phyloP scores from a whole-genome alignment of 1,140 invertebrate genomes.

The Diachasmimorpha longicaudata region DNA sequence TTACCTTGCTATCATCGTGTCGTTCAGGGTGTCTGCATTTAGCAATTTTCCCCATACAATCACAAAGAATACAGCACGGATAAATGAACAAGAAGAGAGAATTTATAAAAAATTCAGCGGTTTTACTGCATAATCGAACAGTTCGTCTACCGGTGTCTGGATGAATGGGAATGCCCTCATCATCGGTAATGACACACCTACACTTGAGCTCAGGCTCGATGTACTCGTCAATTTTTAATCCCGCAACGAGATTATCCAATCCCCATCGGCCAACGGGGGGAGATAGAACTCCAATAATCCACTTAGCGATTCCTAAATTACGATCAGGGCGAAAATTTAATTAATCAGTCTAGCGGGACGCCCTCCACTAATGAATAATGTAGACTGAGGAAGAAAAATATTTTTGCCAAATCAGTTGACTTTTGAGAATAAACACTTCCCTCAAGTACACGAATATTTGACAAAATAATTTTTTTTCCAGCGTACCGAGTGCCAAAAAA shows the following conservation, averaged over 20 bases:
- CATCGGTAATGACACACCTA: conserved; percentile 18
- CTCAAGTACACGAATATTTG: too few species aligned
- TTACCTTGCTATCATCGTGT: neutral
- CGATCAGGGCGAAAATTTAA: neutral
- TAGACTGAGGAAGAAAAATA: too few species aligned
- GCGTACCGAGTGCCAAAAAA: conserved; percentile 37
- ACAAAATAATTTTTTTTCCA: too few species aligned
- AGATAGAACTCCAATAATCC: conserved; percentile 31
- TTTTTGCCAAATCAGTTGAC: too few species aligned
- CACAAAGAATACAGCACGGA: neutral
- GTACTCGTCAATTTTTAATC: neutral
- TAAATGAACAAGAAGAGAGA: conserved; percentile 33
- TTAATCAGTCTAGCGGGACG: neutral
- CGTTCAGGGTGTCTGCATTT: neutral
- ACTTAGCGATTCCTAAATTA: conserved; percentile 31
- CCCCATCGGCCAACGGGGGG: conserved; percentile 35
- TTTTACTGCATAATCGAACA: conserved; percentile 35
- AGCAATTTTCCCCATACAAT: neutral
- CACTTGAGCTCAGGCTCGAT: neutral
- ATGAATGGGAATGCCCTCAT: conserved; percentile 29
- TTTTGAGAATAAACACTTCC: too few species aligned
- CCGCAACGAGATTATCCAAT: conserved; percentile 25
- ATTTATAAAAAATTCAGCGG: conserved; percentile 33
- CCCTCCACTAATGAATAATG: too few species aligned
- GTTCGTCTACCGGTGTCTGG: conserved; percentile 32